Evolutionary conservation across 2,888 invertebrate species (phyloP), one percentile per base, ranked within the genome.

Genomic region (Cryptocheilus praepositus): DNA sequence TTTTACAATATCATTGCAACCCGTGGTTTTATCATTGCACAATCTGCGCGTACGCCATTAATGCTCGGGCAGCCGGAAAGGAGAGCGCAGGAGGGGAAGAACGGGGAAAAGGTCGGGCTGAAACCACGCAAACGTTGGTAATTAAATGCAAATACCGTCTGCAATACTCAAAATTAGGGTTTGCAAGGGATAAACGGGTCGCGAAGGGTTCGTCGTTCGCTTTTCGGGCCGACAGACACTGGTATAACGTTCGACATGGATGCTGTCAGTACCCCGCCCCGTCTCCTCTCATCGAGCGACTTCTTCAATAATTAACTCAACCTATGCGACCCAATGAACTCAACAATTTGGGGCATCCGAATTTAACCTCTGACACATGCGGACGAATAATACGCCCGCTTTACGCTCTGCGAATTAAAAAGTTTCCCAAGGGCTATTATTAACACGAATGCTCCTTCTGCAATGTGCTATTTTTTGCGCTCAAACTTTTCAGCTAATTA

Each of bases 121-220:
- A 36, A 11, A 36, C 36, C 4, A 36, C 49, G 62, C 67, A 70
- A 67, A 62, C 58, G 28, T 11, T 25, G 15, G 46, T 67, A 67
- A 70, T 70, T 70, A 67, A 67, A 70, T 70, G 67, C 70, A 70
- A 70, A 70, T 62, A 70, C 56, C 45, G 56, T 46, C 55, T 55
- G 56, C 56, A 46, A 44, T 22, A n/a, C 19, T 53, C 55, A 21
- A 66, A 62, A 66, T 70, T 66, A 61, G 55, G 62, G 58, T 66
- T 68, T 68, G 61, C 25, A 11, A 36, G 36, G 7, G 36, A 36
- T 11, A 11, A 36, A 36, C 36, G 36, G 36, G 11, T 19, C 43
- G 52, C 51, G 46, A 57, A 18, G 21, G 22, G 56, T 36, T 36
- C 36, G 36, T 57, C 44, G 56, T 57, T 57, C 56, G 43, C 43